These are phyloP conservation scores for Trematocara stigmaticum DNA, from an alignment of 2,113 vertebrate species.

Conservation along the genomic window DNA sequence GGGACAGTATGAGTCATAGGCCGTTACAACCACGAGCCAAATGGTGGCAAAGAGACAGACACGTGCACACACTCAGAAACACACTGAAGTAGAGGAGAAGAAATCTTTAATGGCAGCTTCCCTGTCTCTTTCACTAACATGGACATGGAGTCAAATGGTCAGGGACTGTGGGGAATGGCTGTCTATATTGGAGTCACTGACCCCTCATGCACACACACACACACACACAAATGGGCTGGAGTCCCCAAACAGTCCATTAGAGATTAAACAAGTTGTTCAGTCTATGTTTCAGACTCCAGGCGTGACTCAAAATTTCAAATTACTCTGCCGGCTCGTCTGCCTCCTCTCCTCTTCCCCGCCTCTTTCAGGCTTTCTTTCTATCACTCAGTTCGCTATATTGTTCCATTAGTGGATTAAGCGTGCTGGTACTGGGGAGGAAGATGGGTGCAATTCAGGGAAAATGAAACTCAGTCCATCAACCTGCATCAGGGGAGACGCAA, in stretches of 20 bases:
- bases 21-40: constrained; percentile 15
- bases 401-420: constrained; percentile 28
- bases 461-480: constrained; percentile 40
- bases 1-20: constrained; percentile 41
- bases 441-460: background rate
- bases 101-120: constrained; percentile 13
- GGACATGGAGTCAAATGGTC: constrained; percentile 33
- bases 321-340: background rate
- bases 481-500: background rate
- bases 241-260: constrained; percentile 19
- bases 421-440: background rate
- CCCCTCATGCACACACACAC: constrained; percentile 1
- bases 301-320: constrained; percentile 28
- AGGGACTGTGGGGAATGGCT: constrained; percentile 5
- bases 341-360: background rate
- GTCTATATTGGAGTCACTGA: constrained; percentile 21
- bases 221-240: background rate
- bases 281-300: constrained; percentile 14
- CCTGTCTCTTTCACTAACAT: constrained; percentile 2
- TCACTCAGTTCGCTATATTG: background rate
- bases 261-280: constrained; percentile 35
- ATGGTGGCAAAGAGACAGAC: background rate
- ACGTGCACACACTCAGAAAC: background rate
- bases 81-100: background rate
- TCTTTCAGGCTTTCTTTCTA: background rate